Base-by-base conservation (phyloP, 2,113 vertebrate genomes). In the Rousettus leschenaultii region DNA sequence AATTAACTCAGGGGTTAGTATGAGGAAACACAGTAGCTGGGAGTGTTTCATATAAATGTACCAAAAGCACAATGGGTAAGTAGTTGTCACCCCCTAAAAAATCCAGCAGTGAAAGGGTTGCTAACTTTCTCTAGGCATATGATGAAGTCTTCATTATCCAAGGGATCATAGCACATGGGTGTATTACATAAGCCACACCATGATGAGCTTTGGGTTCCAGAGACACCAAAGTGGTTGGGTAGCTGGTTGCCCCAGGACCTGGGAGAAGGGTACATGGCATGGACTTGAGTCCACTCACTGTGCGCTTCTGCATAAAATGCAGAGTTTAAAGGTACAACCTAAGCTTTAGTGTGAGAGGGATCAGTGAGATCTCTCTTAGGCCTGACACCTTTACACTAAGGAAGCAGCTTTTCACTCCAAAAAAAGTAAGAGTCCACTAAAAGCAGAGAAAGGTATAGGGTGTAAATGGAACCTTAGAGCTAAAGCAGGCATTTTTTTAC, bases 1-100 rank as follows among this genome's bases (percentile, higher is more conserved):
- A 89, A 96, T 95, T 84, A 97, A 66, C 84, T 92, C 35, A 73
- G 43, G 55, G 73, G 59, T 95, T 66, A 61, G 16, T 75, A 88
- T 94, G 85, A 83, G 73, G 82, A 94, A 73, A 74, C 85, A 48
- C 24, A 40, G 2, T 51, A 90, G 63, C 83, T 84, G 48, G 66
- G 63, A 93, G 55, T 74, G 35, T 70, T 65, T 94, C 33, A 6
- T 66, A 15, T 40, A 86, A 78, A 75, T 51, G 65, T 63, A 80
- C 74, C 59, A 26, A 91, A 93, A 94, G 68, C 28, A 86, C 61
- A 68, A 16, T 51, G 80, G 48, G 15, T 89, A 77, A 80, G 51
- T 51, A 33, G 55, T 61, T 80, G 53, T 86, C 53, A 89, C 26
- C 74, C n/a, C 93, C 89, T 78, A 40, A 51, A 93, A 96, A 40